Evolutionary conservation across 2,797 vertebrate genomes (phyloP).

Genomic region (Lindbergichthys nudifrons): DNA sequence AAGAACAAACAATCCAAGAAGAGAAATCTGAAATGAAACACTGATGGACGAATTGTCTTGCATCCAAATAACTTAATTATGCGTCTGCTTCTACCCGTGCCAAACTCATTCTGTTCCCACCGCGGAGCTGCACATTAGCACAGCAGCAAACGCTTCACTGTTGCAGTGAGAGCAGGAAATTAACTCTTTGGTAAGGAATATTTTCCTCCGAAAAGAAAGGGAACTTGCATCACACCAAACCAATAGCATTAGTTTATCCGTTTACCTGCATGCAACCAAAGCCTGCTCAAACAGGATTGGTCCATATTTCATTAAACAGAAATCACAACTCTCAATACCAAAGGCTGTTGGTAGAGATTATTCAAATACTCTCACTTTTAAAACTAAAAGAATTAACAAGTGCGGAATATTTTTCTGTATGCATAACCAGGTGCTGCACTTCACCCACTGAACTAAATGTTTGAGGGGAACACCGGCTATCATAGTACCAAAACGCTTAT

Average conservation of each 20-base stretch:
- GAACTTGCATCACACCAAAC: neutral
- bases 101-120: constrained; percentile 31
- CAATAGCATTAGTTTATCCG: neutral
- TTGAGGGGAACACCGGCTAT: neutral
- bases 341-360: neutral
- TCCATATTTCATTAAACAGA: no score
- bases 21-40: constrained; percentile 12
- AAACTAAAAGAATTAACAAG: neutral
- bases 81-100: constrained; percentile 5
- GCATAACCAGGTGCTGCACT: constrained; percentile 7
- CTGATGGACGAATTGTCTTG: constrained; percentile 20
- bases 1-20: neutral
- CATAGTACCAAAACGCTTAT: neutral
- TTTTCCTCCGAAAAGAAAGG: constrained; percentile 7
- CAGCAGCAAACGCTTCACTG: constrained; percentile 18
- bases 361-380: neutral
- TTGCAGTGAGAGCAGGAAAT: constrained; percentile 47
- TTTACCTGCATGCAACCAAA: no score
- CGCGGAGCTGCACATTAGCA: constrained; percentile 45
- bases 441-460: constrained; percentile 21
- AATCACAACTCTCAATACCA: no score
- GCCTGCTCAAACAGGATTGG: no score
- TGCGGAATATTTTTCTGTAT: neutral
- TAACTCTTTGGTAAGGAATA: constrained; percentile 46
- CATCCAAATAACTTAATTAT: constrained; percentile 42